Percentiles rank a stretch among this genome's conserved stretches.
Conservation (phyloP, 2,888 invertebrate species). For the Erannis defoliaria region DNA sequence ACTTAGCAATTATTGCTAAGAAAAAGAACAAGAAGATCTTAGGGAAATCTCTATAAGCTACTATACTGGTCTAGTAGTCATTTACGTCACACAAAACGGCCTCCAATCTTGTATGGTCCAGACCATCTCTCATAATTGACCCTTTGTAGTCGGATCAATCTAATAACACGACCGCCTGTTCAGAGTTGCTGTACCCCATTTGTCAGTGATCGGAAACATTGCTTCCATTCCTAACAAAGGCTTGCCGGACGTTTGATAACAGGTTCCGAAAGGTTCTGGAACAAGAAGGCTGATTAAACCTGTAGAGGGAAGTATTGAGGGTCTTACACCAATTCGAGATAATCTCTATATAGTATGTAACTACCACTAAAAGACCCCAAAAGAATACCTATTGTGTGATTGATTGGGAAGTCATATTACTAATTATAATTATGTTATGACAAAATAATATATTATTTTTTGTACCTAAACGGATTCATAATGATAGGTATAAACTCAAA, state of each 20-base stretch:
- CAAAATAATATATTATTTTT: too few species aligned
- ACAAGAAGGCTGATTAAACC: slow-evolving; percentile 24
- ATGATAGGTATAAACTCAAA: too few species aligned
- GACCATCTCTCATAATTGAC: slow-evolving; percentile 74
- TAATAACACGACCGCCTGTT: slow-evolving; percentile 66
- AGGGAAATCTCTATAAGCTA: background rate
- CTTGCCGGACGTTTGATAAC: slow-evolving; percentile 16
- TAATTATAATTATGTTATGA: too few species aligned
- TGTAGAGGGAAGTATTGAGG: background rate
- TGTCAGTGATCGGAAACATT: slow-evolving; percentile 48
- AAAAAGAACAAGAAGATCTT: background rate
- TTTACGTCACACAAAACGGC: background rate
- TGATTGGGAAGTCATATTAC: too few species aligned
- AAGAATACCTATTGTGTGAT: too few species aligned
- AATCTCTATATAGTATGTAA: background rate
- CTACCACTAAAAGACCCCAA: background rate
- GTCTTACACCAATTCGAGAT: too few species aligned
- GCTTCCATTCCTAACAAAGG: slow-evolving; percentile 29
- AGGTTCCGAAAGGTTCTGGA: slow-evolving; percentile 16
- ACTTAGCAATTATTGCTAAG: too few species aligned
- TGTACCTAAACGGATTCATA: too few species aligned
- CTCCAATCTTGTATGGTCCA: slow-evolving; percentile 71
- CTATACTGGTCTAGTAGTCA: background rate
- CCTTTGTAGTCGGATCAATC: slow-evolving; percentile 77
- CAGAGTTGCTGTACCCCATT: slow-evolving; percentile 55